Percentiles rank a stretch among this genome's conserved stretches.
These are phyloP conservation scores for Acleris holmiana DNA, from an alignment of 2,888 invertebrate genomes.

Conservation along the genomic window DNA sequence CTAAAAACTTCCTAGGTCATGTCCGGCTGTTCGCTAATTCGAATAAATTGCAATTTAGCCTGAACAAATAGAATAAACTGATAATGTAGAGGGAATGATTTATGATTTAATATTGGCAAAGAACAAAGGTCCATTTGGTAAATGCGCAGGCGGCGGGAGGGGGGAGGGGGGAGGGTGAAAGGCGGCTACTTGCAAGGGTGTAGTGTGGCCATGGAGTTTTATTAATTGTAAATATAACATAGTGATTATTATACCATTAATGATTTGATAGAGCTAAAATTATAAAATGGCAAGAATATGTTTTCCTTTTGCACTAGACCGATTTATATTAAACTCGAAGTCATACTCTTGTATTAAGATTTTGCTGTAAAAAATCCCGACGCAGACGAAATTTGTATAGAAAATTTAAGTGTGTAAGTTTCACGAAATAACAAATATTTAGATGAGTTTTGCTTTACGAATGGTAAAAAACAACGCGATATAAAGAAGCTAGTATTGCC, in stretches of 20 bases:
- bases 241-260: background rate
- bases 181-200: constrained; percentile 35
- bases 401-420: no score
- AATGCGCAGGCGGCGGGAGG: constrained; percentile 19
- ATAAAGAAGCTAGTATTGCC: no score
- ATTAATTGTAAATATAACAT: background rate
- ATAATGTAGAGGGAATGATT: constrained; percentile 28
- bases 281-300: no score
- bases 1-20: background rate
- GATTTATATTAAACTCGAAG: no score
- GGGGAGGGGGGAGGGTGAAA: constrained; percentile 41
- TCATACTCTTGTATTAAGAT: no score
- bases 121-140: constrained; percentile 39
- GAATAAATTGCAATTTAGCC: constrained; percentile 5
- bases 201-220: constrained; percentile 10
- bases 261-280: no score
- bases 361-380: background rate
- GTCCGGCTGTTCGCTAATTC: background rate
- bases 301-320: no score
- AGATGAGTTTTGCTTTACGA: no score
- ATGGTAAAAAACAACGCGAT: no score
- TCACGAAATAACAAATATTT: no score
- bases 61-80: constrained; percentile 17
- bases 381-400: background rate
- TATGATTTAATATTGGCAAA: constrained; percentile 25